Evolutionary conservation across 1,140 invertebrate genomes (phyloP), one percentile per base, ranked within the genome.

Genomic region (Temnothorax longispinosus): DNA sequence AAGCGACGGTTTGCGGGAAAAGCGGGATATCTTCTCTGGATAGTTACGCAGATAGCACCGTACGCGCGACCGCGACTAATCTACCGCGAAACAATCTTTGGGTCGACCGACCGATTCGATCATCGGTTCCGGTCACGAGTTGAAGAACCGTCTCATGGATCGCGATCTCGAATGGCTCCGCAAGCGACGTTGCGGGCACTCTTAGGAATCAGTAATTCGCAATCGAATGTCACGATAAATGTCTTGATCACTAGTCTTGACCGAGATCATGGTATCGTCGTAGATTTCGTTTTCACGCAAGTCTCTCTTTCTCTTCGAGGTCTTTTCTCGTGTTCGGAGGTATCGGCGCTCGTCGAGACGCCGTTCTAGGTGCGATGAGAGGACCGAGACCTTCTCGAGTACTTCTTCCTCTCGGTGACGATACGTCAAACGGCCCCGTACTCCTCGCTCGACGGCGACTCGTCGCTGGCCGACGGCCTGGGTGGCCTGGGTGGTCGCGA

Each of bases 401-500:
- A 27, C 4, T 62, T 81, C 50, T 35, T 62, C 11, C 76, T 87
- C 56, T 50, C 38, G 32, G 58, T 58, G n/a, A 69, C 54, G 41
- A 67, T 47, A 54, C 74, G 87, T 93, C 92, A 95, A 87, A 95
- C 94, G 38, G 94, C 95, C 58, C 95, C 95, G 87, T 95, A 95
- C 58, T 95, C 95, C 41, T 95, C 95, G 88, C 95, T 95, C 76
- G 95, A 95, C 18, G 95, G 95, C 84, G 95, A 95, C 13, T 95
- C 95, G 90, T 95, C 95, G 82, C 94, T 95, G 21, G 93, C 92
- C 27, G 94, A 92, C 56, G 93, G 94, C 87, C 93, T 91, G 0
- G 91, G 91, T 18, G 93, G 94, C 84, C 94, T 93, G 2, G 93
- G 94, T 47, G 93, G 93, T 74, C 93, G 93, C 27, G 92, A 91